Evolutionary conservation across 2,113 vertebrate species (phyloP).

Genomic region (Tetrax tetrax): DNA sequence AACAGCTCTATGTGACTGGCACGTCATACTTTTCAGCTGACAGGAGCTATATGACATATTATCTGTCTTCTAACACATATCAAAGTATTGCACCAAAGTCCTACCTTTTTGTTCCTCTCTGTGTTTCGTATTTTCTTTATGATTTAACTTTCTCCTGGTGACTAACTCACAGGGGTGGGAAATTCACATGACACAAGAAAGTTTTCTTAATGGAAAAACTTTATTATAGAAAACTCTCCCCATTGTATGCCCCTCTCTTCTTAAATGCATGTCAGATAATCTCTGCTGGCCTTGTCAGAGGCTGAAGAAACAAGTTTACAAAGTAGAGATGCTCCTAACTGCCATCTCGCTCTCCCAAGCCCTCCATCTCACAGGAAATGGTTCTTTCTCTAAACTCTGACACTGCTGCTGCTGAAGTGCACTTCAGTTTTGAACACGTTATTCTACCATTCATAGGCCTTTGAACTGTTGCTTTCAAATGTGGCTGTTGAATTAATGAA

Average conservation of each 20-base stretch:
- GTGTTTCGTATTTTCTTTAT: not conserved
- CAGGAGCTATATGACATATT: not conserved
- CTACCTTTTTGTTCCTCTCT: not conserved
- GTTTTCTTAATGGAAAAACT: not conserved
- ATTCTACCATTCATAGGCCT: conserved; percentile 64
- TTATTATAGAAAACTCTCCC: not conserved
- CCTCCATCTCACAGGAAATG: conserved; percentile 62
- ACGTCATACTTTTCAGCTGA: not conserved
- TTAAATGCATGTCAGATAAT: not conserved
- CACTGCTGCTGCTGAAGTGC: conserved; percentile 61
- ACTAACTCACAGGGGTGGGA: not conserved
- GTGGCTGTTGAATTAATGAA: conserved; percentile 72
- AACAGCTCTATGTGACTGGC: not conserved
- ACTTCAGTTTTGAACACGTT: conserved; percentile 63
- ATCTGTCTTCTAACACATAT: not conserved
- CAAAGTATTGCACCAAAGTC: not conserved
- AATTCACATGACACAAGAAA: not conserved
- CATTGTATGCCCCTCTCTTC: not conserved
- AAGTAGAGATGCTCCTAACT: not conserved
- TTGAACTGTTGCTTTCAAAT: conserved; percentile 75
- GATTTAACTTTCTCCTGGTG: not conserved
- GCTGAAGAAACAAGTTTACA: not conserved
- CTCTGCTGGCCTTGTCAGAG: not conserved
- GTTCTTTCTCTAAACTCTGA: conserved; percentile 64
- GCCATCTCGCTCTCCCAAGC: not conserved